phyloP scores from a whole-genome alignment of 2,888 invertebrate species.

The Mesorhabditis spiculigera region DNA sequence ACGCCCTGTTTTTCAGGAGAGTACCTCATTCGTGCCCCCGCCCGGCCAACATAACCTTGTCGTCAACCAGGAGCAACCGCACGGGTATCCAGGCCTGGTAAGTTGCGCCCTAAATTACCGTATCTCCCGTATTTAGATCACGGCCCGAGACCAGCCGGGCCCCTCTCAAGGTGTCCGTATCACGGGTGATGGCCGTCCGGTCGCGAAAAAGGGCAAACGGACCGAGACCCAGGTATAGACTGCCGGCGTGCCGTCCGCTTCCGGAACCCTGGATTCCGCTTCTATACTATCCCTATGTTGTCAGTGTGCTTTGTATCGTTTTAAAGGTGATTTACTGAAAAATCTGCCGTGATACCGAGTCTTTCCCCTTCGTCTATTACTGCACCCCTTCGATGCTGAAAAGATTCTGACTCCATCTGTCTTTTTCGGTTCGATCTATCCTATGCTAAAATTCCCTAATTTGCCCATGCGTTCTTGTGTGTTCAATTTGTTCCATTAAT shows the following conservation, averaged over 20 bases:
- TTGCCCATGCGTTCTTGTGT: too few species aligned
- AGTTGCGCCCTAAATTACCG: background rate
- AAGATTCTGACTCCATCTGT: too few species aligned
- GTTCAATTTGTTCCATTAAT: too few species aligned
- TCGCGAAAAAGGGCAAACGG: background rate
- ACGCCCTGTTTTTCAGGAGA: background rate
- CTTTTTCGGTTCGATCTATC: too few species aligned
- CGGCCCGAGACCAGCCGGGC: background rate
- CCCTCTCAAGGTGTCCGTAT: background rate
- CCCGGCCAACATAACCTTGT: background rate
- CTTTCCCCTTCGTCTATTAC: too few species aligned
- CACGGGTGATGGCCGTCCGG: conserved; percentile 1
- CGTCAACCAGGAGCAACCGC: background rate
- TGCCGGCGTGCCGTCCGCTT: background rate
- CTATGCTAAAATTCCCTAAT: too few species aligned
- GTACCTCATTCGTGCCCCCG: background rate
- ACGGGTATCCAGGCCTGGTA: background rate
- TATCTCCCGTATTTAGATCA: background rate
- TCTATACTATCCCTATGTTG: too few species aligned
- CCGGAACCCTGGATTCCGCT: background rate
- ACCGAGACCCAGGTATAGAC: background rate
- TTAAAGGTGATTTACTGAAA: too few species aligned
- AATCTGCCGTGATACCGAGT: too few species aligned
- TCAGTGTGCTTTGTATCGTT: too few species aligned
- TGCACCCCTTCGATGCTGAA: too few species aligned